Evolutionary conservation across 2,113 vertebrate genomes (phyloP), one percentile per base, ranked within the genome.

Genomic region (Sminthopsis crassicaudata): DNA sequence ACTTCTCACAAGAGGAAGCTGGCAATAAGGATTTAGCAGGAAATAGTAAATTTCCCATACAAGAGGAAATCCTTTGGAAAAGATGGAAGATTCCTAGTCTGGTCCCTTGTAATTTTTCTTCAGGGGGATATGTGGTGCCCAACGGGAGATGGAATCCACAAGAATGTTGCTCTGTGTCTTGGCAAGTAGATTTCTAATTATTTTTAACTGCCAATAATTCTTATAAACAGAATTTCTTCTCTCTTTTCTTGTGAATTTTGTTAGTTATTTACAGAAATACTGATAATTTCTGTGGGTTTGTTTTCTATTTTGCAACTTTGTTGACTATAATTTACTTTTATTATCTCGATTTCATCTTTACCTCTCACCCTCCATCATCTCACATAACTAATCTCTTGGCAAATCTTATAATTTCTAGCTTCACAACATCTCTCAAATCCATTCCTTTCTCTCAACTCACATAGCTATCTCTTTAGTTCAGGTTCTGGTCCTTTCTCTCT

Each of bases 201-300:
- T 42, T 84, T 84, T 23, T 42, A 6, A 23, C n/a, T 42, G 19
- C 19, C 67, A 42, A 36, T 84, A 23, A 30, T 67, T 67, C 60
- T 36, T 67, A 30, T 84, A 42, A 84, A 42, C 16, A 14, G n/a
- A 84, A 84, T 84, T 84, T 84, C 8, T 76, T 76, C 67, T n/a
- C 67, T 84, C n/a, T 84, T 84, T 84, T 84, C 67, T n/a, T 84
- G n/a, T 84, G n/a, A 84, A 84, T 84, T 84, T 42, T 84, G n/a
- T 84, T 84, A n/a, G 1, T 84, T 84, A 84, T 23, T 8, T 7
- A 22, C n/a, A 23, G n/a, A 84, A 84, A 84, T 84, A 16, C 67
- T 84, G n/a, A 67, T 67, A 30, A 67, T 16, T 67, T 16, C 5
- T 84, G 16, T 23, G 67, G 5, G n/a, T 42, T 84, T 84, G 42